phyloP scores from a whole-genome alignment of 2,888 invertebrate species.

The Thalpophila matura region DNA sequence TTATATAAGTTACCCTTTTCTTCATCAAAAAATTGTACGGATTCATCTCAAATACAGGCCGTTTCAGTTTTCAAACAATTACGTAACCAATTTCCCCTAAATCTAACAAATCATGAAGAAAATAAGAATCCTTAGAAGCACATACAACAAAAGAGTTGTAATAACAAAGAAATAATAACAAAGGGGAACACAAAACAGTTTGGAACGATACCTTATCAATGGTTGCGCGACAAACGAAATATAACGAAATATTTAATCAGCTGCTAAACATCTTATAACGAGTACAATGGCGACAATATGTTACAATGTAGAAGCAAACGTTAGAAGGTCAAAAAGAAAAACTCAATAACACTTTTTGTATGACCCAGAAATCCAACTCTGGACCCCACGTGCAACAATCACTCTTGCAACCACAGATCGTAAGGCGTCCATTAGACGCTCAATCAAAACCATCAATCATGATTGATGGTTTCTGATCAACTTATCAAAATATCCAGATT shows the following conservation, averaged over 20 bases:
- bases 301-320: constrained; percentile 8
- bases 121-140: constrained; percentile 23
- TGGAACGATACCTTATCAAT: constrained; percentile 51
- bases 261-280: constrained; percentile 43
- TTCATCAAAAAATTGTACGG: neutral
- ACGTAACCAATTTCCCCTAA: neutral
- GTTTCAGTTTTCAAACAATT: neutral
- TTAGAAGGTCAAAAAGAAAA: constrained; percentile 23
- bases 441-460: no score
- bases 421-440: no score
- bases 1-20: neutral
- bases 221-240: constrained; percentile 32
- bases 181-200: constrained; percentile 32
- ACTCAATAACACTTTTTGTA: neutral
- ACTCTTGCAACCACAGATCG: no score
- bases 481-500: no score
- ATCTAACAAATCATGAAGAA: constrained; percentile 8
- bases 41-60: neutral
- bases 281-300: constrained; percentile 43
- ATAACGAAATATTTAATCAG: constrained; percentile 58
- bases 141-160: constrained; percentile 41
- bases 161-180: constrained; percentile 46
- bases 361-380: no score
- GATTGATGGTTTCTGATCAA: no score
- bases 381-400: no score